Evolutionary conservation across 2,888 invertebrate genomes (phyloP), one percentile per base, ranked within the genome.

Genomic region (Cyaniris semiargus): DNA sequence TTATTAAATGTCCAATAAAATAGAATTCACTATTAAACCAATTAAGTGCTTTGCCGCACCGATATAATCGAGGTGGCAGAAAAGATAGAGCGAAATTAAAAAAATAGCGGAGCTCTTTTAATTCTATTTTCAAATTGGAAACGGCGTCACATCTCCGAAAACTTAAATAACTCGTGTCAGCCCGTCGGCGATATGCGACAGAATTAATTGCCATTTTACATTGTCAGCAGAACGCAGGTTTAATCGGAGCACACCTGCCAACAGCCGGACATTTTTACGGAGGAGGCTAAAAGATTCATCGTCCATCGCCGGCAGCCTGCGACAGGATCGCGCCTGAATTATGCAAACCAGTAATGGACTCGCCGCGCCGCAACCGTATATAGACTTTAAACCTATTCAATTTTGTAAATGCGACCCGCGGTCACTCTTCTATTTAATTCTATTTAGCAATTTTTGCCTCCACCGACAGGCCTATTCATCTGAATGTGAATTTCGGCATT

Each of bases 321-420:
- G 56, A 38, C 90, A 88, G 90, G 87, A 89, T 88, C 84, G 84
- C 85, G 81, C 81, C 84, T 93, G 88, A 93, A 93, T 90, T 91
- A 93, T 93, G 91, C 92, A 93, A 85, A 89, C 88, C 87, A 86
- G 87, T 92, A 93, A 93, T 92, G 91, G 93, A 90, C 89, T 81
- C 85, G 83, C 84, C 82, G 82, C 85, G 83, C 84, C 82, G 82
- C 84, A 85, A 85, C 79, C 84, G 81, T 87, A 90, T 79, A 90
- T 89, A 90, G 91, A 78, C 78, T 89, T 89, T 86, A 85, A 79
- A 81, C 80, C 75, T 77, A 76, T 60, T 60, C 74, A 75, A 75
- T 80, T 80, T 79, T 79, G 79, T 80, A 80, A 80, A 6, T 60
- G 60, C 23, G 10, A 66, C 27, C 27, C 7, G 2, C 27, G 27